These are phyloP conservation scores for Erpobdella octoculata DNA, from an alignment of 2,888 invertebrate genomes.

Conservation along the genomic window DNA sequence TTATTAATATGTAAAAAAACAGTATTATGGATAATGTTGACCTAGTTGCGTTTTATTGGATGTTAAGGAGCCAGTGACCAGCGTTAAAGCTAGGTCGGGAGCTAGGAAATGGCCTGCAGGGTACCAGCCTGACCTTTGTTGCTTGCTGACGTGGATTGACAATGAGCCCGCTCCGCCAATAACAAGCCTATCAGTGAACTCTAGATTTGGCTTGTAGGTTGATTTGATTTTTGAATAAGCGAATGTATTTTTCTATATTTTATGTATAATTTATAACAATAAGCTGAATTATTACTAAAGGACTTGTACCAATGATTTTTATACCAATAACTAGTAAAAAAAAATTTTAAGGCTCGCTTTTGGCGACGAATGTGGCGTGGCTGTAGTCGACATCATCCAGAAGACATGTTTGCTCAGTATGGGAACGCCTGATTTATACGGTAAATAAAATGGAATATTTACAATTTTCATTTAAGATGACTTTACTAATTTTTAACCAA, in stretches of 20 bases:
- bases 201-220: constrained; percentile 91
- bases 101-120: constrained; percentile 79
- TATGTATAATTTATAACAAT: too few species aligned
- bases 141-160: constrained; percentile 74
- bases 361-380: constrained; percentile 90
- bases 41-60: too few species aligned
- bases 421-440: constrained; percentile 83
- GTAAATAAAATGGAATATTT: constrained; percentile 55
- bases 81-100: constrained; percentile 63
- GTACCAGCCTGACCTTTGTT: constrained; percentile 90
- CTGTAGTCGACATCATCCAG: constrained; percentile 86
- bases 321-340: too few species aligned
- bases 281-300: too few species aligned
- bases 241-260: neutral
- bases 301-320: too few species aligned
- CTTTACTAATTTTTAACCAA: too few species aligned
- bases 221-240: neutral
- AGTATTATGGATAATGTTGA: too few species aligned
- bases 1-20: too few species aligned
- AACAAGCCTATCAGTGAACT: constrained; percentile 83
- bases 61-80: constrained; percentile 45
- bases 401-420: constrained; percentile 76
- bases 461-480: too few species aligned
- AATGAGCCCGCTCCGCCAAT: constrained; percentile 71
- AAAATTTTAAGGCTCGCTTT: constrained; percentile 73